Conservation (phyloP, 2,797 vertebrate genomes). For the Okamejei kenojei region DNA sequence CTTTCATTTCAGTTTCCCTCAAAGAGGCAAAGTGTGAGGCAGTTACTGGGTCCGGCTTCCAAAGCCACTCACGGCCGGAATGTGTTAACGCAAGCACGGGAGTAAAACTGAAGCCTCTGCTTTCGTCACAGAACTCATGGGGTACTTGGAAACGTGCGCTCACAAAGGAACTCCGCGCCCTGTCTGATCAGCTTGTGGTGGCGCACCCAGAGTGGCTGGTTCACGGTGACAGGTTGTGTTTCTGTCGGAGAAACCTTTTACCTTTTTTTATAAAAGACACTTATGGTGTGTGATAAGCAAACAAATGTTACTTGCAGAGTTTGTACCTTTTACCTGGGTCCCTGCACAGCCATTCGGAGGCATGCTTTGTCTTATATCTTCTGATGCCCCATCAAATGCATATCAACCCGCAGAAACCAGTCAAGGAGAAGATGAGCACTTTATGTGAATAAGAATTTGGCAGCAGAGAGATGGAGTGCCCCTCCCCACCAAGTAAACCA, state of each 20-base stretch:
- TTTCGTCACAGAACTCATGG: background rate
- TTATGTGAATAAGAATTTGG: constrained; percentile 22
- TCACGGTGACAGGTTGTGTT: background rate
- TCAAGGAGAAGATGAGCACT: constrained; percentile 31
- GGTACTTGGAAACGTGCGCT: background rate
- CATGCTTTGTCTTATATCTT: background rate
- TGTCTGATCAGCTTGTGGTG: background rate
- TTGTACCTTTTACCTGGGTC: constrained; percentile 5
- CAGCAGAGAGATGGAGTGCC: background rate
- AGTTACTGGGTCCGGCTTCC: background rate
- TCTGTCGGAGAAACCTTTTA: background rate
- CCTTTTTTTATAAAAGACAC: background rate
- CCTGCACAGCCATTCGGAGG: constrained; percentile 10
- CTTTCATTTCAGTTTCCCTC: constrained; percentile 26
- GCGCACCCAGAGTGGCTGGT: background rate
- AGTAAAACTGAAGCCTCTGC: background rate
- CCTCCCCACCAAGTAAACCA: background rate
- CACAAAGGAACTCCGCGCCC: background rate
- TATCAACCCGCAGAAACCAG: background rate
- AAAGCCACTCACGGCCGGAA: constrained; percentile 17
- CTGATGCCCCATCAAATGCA: constrained; percentile 5
- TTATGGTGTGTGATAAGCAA: background rate
- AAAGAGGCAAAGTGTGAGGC: constrained; percentile 23
- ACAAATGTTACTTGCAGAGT: background rate
- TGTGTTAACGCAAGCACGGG: background rate